These are phyloP conservation scores for Akabosia matsudoensis DNA, from an alignment of 1,140 invertebrate species.

Conservation along the genomic window DNA sequence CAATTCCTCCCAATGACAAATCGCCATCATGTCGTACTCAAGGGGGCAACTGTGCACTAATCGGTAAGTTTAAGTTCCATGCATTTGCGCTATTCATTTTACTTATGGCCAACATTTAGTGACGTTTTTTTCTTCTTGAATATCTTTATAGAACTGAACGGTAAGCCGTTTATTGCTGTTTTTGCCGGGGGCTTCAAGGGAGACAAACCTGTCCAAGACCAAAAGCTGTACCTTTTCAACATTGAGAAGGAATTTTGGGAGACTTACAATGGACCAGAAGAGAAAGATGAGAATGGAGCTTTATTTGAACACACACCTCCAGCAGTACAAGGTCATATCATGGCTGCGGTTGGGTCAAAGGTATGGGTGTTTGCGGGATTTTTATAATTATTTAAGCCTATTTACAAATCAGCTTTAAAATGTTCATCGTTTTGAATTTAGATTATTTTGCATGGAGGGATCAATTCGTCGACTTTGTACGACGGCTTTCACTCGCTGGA, in stretches of 20 bases:
- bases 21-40: not conserved
- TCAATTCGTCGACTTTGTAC: not conserved
- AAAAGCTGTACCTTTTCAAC: not conserved
- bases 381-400: not conserved
- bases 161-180: not conserved
- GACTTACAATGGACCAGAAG: not conserved
- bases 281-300: not conserved
- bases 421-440: not conserved
- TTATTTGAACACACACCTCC: not conserved
- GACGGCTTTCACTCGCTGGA: not conserved
- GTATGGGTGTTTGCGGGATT: not conserved
- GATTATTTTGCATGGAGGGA: constrained; percentile 9
- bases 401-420: not conserved
- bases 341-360: not conserved
- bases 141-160: not conserved
- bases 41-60: not conserved
- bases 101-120: not conserved
- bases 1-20: not conserved
- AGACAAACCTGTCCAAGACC: not conserved
- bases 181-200: not conserved
- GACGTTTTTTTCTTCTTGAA: not conserved
- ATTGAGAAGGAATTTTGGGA: not conserved
- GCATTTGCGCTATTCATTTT: not conserved
- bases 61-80: not conserved
- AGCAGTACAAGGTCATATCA: not conserved